A percentile compares a stretch with the other conserved stretches of the same genome.
Evolutionary conservation across 2,888 invertebrate genomes (phyloP).

Genomic region (Chouioia cunea): DNA sequence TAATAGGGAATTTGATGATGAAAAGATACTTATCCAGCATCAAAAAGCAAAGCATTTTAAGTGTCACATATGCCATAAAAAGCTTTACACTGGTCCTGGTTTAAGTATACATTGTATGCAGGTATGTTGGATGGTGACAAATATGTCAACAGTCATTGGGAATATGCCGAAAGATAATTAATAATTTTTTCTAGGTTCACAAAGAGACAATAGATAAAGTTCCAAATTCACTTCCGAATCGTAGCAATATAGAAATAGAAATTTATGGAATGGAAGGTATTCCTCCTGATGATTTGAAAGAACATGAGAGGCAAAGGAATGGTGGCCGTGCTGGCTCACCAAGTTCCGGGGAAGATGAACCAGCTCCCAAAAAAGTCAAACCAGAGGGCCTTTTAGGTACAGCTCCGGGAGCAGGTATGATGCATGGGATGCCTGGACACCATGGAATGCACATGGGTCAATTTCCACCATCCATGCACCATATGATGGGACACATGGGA

Average conservation of each 20-base stretch:
- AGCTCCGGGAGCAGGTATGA: slow-evolving; percentile 75
- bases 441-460: slow-evolving; percentile 73
- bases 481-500: slow-evolving; percentile 75
- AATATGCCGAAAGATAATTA: not conserved
- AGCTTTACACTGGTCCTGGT: slow-evolving; percentile 97
- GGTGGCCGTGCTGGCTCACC: slow-evolving; percentile 79
- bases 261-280: slow-evolving; percentile 99
- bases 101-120: slow-evolving; percentile 99
- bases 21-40: slow-evolving; percentile 99
- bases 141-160: slow-evolving; percentile 20
- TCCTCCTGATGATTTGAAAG: slow-evolving; percentile 92
- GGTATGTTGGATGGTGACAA: slow-evolving; percentile 70
- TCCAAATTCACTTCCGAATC: slow-evolving; percentile 96
- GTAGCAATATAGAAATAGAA: slow-evolving; percentile 99
- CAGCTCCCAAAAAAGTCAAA: slow-evolving; percentile 81
- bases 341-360: slow-evolving; percentile 88
- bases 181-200: slow-evolving; percentile 81
- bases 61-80: slow-evolving; percentile 99
- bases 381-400: slow-evolving; percentile 78
- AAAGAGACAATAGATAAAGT: slow-evolving; percentile 99
- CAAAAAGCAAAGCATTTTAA: slow-evolving; percentile 99
- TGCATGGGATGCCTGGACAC: slow-evolving; percentile 70
- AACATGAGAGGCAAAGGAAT: slow-evolving; percentile 91
- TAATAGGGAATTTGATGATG: slow-evolving; percentile 99
- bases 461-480: slow-evolving; percentile 73